Percentiles rank a stretch among this genome's conserved stretches.
Evolutionary conservation across 2,113 vertebrate species (phyloP).

Genomic region (Rhinopomastus cyanomelas): DNA sequence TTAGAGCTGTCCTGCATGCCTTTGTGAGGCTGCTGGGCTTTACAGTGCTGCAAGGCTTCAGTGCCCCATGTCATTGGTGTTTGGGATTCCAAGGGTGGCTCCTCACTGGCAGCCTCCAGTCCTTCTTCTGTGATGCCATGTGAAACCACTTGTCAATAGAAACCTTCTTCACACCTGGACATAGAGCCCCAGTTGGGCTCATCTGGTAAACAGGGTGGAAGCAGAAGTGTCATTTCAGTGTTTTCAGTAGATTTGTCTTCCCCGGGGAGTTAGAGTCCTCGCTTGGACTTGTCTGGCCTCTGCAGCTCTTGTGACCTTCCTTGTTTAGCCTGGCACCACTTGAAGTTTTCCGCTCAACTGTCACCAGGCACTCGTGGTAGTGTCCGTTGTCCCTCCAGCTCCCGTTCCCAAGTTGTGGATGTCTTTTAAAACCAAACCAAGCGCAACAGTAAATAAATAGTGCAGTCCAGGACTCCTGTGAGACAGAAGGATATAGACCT

Average conservation of each 20-base stretch:
- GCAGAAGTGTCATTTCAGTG: not conserved
- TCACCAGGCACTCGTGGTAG: not conserved
- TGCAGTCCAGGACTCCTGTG: not conserved
- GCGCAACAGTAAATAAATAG: conserved; percentile 34
- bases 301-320: not conserved
- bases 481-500: not conserved
- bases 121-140: not conserved
- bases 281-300: not conserved
- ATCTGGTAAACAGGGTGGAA: not conserved
- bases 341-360: not conserved
- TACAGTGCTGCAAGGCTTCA: rapidly evolving
- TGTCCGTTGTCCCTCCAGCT: not conserved
- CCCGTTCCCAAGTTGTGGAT: not conserved
- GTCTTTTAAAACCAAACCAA: conserved; percentile 20
- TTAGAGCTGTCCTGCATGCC: not conserved
- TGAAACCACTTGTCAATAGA: not conserved
- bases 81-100: not conserved
- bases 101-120: not conserved
- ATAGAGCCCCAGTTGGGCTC: not conserved
- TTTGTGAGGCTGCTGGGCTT: not conserved
- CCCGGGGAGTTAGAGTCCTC: not conserved
- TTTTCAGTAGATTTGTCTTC: not conserved
- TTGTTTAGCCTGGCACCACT: conserved; percentile 25
- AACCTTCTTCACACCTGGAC: not conserved
- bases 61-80: rapidly evolving